Evolutionary conservation across 2,113 vertebrate genomes (phyloP).

Genomic region (Spermophilus dauricus): DNA sequence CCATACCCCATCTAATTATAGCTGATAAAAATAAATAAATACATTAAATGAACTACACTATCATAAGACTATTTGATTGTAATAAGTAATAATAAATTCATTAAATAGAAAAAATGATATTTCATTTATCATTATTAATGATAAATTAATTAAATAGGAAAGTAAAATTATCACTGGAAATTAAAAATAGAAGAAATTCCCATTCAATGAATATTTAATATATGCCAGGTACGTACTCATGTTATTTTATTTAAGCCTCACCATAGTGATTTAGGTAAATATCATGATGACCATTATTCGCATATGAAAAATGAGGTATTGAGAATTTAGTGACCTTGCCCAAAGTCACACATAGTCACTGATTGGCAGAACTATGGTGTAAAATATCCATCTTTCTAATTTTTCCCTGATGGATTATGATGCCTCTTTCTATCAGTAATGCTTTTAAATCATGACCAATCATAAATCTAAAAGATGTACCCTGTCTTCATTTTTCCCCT

Average conservation of each 20-base stretch:
- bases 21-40: background rate
- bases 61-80: background rate
- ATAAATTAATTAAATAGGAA: background rate
- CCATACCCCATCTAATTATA: background rate
- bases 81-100: background rate
- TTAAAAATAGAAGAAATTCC: background rate
- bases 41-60: background rate
- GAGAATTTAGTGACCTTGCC: background rate
- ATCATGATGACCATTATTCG: background rate
- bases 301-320: background rate
- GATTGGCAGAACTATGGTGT: background rate
- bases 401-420: background rate
- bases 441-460: background rate
- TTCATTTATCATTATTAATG: background rate
- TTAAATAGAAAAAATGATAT: background rate
- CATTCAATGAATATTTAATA: background rate
- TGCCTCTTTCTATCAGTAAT: background rate
- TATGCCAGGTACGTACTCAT: too few relatives aligned
- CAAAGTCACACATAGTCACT: background rate
- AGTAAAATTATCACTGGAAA: background rate
- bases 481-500: background rate
- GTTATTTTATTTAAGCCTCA: background rate
- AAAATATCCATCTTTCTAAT: background rate
- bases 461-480: background rate
- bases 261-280: background rate